Conservation (phyloP, 64 coral and sea anemone genomes). For the Dendrophyllia cribrosa region DNA sequence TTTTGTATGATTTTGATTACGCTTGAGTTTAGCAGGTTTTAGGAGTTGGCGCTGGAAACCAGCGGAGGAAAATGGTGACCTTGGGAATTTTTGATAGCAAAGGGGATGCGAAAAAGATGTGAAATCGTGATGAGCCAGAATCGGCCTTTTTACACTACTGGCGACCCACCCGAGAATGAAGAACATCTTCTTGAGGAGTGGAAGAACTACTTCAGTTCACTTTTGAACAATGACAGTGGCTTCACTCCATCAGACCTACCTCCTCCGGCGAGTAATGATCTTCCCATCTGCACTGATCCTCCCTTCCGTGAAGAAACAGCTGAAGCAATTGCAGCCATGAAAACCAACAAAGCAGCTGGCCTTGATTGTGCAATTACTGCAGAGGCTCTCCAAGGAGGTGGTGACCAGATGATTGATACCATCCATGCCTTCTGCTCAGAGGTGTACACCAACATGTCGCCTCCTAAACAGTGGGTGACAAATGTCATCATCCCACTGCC, state of each 20-base stretch:
- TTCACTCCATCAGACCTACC: not conserved
- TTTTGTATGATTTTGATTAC: no score
- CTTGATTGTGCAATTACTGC: conserved; percentile 1
- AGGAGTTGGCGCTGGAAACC: no score
- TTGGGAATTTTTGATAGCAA: no score
- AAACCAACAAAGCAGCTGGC: conserved; percentile 51
- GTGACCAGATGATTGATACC: conserved; percentile 13
- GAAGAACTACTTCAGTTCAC: conserved; percentile 7
- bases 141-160: no score
- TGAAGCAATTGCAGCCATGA: conserved; percentile 34
- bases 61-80: no score
- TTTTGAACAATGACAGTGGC: conserved; percentile 36
- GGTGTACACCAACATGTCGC: not conserved
- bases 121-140: no score
- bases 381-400: not conserved
- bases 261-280: not conserved
- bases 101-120: no score
- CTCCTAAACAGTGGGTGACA: conserved; percentile 28
- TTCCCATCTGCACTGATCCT: conserved; percentile 13
- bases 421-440: conserved; percentile 22
- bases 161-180: not conserved
- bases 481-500: conserved; percentile 56
- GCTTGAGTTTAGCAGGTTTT: no score
- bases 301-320: conserved; percentile 15
- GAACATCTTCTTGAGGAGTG: conserved; percentile 17